phyloP scores from a whole-genome alignment of 2,797 vertebrate species.

The Chaunax sp. region DNA sequence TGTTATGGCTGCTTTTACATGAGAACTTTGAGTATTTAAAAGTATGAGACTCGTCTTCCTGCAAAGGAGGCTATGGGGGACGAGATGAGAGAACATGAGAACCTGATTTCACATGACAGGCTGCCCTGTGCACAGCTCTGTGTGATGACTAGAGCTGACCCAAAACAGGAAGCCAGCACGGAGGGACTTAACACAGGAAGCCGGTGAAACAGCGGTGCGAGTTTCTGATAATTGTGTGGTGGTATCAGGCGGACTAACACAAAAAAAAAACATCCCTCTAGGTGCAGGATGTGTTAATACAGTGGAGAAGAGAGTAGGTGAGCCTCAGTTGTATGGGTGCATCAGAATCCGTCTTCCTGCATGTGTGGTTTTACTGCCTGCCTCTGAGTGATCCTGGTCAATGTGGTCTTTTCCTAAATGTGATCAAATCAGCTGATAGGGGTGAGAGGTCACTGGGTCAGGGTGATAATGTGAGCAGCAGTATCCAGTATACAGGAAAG shows the following conservation, averaged over 20 bases:
- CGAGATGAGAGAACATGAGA: slow-evolving; percentile 64
- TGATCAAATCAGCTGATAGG: slow-evolving; percentile 59
- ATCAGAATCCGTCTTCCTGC: neutral
- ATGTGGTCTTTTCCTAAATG: slow-evolving; percentile 35
- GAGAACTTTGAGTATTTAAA: slow-evolving; percentile 12
- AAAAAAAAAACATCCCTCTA: slow-evolving; percentile 24
- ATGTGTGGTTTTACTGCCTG: neutral
- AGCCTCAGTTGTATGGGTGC: neutral
- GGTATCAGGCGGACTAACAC: slow-evolving; percentile 42
- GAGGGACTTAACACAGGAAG: slow-evolving; percentile 83
- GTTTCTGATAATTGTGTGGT: slow-evolving; percentile 57
- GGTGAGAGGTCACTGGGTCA: slow-evolving; percentile 44
- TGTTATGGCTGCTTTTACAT: slow-evolving; percentile 18
- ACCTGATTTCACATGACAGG: slow-evolving; percentile 75
- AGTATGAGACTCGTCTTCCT: slow-evolving; percentile 20
- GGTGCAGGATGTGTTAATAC: slow-evolving; percentile 26
- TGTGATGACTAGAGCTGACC: slow-evolving; percentile 79
- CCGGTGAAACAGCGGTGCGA: slow-evolving; percentile 61
- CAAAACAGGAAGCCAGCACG: slow-evolving; percentile 80
- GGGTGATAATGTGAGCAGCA: slow-evolving; percentile 35
- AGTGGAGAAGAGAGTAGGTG: slow-evolving; percentile 1
- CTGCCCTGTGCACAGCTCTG: slow-evolving; percentile 64
- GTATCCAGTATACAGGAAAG: slow-evolving; percentile 47
- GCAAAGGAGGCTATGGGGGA: slow-evolving; percentile 9
- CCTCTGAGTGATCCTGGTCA: slow-evolving; percentile 21